Conservation (phyloP, 1,140 invertebrate species). For the Hycleus cichorii region DNA sequence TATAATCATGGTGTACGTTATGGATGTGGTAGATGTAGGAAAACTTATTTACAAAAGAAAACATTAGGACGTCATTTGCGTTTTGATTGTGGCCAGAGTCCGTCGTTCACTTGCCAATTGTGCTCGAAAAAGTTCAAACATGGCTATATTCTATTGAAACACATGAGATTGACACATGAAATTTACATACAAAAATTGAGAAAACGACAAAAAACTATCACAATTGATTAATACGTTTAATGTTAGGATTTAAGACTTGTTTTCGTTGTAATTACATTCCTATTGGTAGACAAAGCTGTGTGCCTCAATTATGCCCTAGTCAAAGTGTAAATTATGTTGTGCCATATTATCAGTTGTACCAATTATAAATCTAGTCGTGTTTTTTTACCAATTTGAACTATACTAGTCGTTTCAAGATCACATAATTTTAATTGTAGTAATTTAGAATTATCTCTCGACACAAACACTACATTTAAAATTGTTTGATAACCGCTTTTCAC, state of each 20-base stretch:
- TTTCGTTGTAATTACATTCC: conserved; percentile 1
- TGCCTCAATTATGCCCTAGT: conserved; percentile 6
- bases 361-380: too few species aligned
- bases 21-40: conserved; percentile 52
- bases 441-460: too few species aligned
- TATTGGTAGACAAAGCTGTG: not conserved
- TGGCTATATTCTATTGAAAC: conserved; percentile 45
- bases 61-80: conserved; percentile 43
- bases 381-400: too few species aligned
- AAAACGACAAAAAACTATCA: conserved; percentile 20
- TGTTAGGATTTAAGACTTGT: not conserved
- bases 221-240: not conserved
- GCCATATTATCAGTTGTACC: too few species aligned
- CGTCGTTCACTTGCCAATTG: conserved; percentile 54
- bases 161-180: conserved; percentile 38
- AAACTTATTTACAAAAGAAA: conserved; percentile 51
- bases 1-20: conserved; percentile 37
- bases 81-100: conserved; percentile 55
- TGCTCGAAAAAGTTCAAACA: conserved; percentile 46
- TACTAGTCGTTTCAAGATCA: too few species aligned
- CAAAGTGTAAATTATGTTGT: too few species aligned
- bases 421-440: too few species aligned
- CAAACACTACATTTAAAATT: too few species aligned
- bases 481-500: too few species aligned
- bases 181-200: conserved; percentile 33